These are phyloP conservation scores for Ceyx margarethae DNA, from an alignment of 2,113 vertebrate species.

Conservation along the genomic window DNA sequence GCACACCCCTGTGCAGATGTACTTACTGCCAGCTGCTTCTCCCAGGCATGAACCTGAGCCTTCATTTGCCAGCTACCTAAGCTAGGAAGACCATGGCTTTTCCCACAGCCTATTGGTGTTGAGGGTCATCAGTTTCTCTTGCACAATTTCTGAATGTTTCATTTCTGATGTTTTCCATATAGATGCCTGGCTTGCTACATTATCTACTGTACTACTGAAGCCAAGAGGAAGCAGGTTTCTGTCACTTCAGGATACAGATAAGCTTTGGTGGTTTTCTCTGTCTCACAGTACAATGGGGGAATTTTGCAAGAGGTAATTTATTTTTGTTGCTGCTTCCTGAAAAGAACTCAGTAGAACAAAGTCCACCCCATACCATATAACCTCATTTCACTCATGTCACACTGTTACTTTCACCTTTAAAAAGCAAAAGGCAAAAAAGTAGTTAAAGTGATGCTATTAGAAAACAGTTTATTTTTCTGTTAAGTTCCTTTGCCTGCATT, in stretches of 20 bases:
- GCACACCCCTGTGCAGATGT: not conserved
- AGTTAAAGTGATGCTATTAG: not conserved
- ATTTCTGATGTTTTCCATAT: not conserved
- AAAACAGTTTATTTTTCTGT: not conserved
- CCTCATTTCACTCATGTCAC: not conserved
- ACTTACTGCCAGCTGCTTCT: not conserved
- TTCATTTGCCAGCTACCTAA: rapidly evolving
- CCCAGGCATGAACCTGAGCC: not conserved
- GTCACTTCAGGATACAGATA: not conserved
- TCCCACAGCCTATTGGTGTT: not conserved
- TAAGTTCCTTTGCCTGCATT: not conserved
- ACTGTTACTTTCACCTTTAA: not conserved
- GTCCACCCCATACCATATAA: rapidly evolving
- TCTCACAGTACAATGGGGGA: not conserved
- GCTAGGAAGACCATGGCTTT: not conserved
- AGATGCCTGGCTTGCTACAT: not conserved
- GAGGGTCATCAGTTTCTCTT: not conserved
- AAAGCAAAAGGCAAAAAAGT: not conserved
- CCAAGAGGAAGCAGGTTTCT: not conserved
- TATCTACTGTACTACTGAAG: not conserved
- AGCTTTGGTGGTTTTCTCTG: not conserved
- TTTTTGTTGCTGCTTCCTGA: not conserved
- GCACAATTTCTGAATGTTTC: not conserved
- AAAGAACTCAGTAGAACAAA: not conserved
- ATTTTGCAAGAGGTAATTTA: not conserved